A percentile compares a stretch with the other conserved stretches of the same genome.
phyloP scores from a whole-genome alignment of 2,797 vertebrate genomes.

The Acipenser oxyrinchus region DNA sequence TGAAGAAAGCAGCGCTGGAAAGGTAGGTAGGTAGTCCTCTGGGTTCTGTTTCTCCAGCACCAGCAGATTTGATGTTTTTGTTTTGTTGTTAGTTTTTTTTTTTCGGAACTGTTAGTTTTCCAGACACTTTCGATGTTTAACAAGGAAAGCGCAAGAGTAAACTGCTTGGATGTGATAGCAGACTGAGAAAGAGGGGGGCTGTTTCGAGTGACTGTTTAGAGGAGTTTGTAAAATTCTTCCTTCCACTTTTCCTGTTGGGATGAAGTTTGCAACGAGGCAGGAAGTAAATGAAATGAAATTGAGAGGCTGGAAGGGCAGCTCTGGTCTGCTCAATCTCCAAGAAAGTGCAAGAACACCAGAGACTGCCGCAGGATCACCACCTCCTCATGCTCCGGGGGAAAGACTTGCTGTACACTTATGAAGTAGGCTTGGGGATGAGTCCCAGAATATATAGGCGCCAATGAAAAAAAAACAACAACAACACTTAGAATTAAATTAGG shows the following conservation, averaged over 20 bases:
- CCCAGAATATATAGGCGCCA: not conserved
- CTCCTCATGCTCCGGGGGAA: slow-evolving; percentile 42
- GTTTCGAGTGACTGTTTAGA: slow-evolving; percentile 41
- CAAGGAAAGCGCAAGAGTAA: slow-evolving; percentile 10
- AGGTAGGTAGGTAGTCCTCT: slow-evolving; percentile 17
- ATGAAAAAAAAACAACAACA: slow-evolving; percentile 11
- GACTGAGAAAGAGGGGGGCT: slow-evolving; percentile 26
- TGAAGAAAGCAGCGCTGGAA: slow-evolving; percentile 27
- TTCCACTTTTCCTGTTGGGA: slow-evolving; percentile 48
- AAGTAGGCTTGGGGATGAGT: not conserved
- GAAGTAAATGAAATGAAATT: slow-evolving; percentile 52
- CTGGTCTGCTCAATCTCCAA: slow-evolving; percentile 33
- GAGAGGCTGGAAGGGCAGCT: slow-evolving; percentile 46
- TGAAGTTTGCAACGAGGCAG: slow-evolving; percentile 49
- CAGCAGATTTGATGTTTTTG: not conserved
- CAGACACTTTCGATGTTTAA: slow-evolving; percentile 10
- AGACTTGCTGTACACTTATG: slow-evolving; percentile 33
- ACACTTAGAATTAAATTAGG: slow-evolving; percentile 1
- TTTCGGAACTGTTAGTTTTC: slow-evolving; percentile 9
- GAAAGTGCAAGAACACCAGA: slow-evolving; percentile 29
- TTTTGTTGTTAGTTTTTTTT: too few species aligned
- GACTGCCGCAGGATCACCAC: slow-evolving; percentile 31
- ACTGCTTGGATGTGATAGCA: slow-evolving; percentile 11
- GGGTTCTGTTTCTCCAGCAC: slow-evolving; percentile 16
- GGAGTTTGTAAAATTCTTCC: slow-evolving; percentile 40